phyloP scores from a whole-genome alignment of 2,797 vertebrate species.

The Prionace glauca region DNA sequence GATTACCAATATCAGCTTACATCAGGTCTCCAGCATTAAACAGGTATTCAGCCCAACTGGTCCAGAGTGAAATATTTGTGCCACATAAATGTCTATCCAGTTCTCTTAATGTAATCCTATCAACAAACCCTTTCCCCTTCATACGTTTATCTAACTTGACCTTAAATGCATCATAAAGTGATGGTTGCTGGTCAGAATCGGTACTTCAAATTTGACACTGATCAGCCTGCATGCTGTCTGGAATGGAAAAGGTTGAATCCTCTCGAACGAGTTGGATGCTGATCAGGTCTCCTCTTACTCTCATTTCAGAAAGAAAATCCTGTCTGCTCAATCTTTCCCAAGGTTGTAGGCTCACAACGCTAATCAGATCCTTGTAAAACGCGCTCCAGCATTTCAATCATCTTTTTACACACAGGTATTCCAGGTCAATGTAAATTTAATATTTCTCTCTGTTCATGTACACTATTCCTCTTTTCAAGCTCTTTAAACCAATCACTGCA shows the following conservation, averaged over 20 bases:
- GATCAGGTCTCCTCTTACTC: not conserved
- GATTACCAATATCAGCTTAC: not conserved
- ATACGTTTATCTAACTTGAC: not conserved
- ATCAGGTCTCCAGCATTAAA: not conserved
- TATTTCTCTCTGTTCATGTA: not conserved
- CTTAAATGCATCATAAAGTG: not conserved
- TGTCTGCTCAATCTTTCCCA: not conserved
- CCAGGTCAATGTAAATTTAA: not conserved
- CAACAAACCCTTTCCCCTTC: not conserved
- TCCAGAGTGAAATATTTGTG: not conserved
- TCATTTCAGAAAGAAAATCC: not conserved
- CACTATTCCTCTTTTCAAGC: too few species aligned
- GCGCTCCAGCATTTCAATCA: not conserved
- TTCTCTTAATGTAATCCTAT: not conserved
- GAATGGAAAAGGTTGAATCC: not conserved
- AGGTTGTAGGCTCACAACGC: not conserved
- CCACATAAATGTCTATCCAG: not conserved
- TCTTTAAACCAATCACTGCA: too few species aligned
- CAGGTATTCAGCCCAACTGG: not conserved
- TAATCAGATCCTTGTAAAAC: not conserved
- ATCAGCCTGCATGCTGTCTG: not conserved
- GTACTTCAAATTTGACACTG: not conserved
- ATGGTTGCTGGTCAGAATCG: not conserved
- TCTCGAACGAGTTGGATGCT: not conserved
- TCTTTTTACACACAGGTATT: not conserved